A percentile compares a stretch with the other conserved stretches of the same genome.
Conservation (phyloP, 2,888 invertebrate species). For the Halocaridina rubra region DNA sequence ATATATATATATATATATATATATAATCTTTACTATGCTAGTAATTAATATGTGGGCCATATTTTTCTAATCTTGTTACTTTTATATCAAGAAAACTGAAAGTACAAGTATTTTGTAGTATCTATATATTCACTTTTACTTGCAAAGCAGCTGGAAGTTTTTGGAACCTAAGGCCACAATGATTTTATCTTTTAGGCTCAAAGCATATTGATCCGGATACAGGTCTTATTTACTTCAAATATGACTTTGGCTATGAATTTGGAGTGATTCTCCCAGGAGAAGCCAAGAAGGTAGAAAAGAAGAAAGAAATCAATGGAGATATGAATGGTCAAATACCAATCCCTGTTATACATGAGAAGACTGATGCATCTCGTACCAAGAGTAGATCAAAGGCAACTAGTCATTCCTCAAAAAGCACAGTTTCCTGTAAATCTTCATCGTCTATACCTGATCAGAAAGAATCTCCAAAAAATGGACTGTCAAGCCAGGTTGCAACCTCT, state of each 20-base stretch:
- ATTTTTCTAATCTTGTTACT: no score
- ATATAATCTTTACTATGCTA: no score
- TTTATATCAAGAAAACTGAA: no score
- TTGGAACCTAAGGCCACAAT: not conserved
- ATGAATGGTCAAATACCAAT: slow-evolving; percentile 73
- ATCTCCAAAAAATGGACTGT: not conserved
- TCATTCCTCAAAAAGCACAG: slow-evolving; percentile 12
- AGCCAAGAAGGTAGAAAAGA: slow-evolving; percentile 65
- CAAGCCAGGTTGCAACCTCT: not conserved
- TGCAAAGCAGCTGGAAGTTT: no score
- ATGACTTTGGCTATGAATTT: slow-evolving; percentile 84
- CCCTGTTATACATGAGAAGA: slow-evolving; percentile 77
- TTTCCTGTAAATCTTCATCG: not conserved
- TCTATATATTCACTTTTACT: no score
- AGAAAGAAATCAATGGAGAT: slow-evolving; percentile 53
- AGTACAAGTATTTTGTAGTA: no score
- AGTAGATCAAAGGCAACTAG: slow-evolving; percentile 19
- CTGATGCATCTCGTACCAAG: slow-evolving; percentile 64
- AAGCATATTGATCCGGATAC: slow-evolving; percentile 82
- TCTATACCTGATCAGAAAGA: not conserved
- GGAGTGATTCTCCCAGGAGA: slow-evolving; percentile 78
- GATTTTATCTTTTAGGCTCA: slow-evolving; percentile 72
- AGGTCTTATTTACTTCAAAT: slow-evolving; percentile 83
- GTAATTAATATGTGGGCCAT: no score
- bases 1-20: no score